Evolutionary conservation across 1,140 invertebrate species (phyloP), one percentile per base, ranked within the genome.

Genomic region (Micrasema minimum): DNA sequence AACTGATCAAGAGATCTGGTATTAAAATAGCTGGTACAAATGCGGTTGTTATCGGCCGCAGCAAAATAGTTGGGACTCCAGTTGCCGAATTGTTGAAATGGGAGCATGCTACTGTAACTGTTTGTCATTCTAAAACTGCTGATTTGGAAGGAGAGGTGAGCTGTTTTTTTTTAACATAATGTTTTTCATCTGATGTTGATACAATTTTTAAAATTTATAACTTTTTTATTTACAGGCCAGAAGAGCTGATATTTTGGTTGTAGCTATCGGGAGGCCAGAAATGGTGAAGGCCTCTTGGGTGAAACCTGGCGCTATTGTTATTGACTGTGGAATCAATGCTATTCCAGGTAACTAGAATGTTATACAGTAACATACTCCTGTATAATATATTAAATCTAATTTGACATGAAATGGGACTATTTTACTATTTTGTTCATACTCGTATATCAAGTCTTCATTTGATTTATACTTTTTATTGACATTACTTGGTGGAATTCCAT

Each of bases 311-410:
- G 97, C 97, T 50, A 91, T 99, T 26, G 97, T 99, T n/a, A 99
- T 99, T 76, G 98, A 99, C 81, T 99, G 98, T 86, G 98, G 98
- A 43, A 99, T 99, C 64, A 99, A 98, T 83, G 88, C 92, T 3
- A 92, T 98, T 75, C 88, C 93, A 85, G 96, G 95, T 97, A 85
- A 80, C 37, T 18, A 31, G 7, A 7, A 31, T 31, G 7, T 31
- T 31, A 7, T 31, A 4, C 2, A 31, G 7, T 2, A 31, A 31
- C 26, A 31, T 31, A n/a, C n/a, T n/a, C n/a, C n/a, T n/a, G n/a
- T n/a, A n/a, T n/a, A n/a, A n/a, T n/a, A n/a, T n/a, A n/a, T n/a
- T n/a, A n/a, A n/a, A n/a, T n/a, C n/a, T n/a, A n/a, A n/a, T n/a
- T n/a, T n/a, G n/a, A n/a, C n/a, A n/a, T n/a, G n/a, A n/a, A n/a